These are phyloP conservation scores for Pyrgilauda ruficollis DNA, from an alignment of 2,113 vertebrate species.

Conservation along the genomic window DNA sequence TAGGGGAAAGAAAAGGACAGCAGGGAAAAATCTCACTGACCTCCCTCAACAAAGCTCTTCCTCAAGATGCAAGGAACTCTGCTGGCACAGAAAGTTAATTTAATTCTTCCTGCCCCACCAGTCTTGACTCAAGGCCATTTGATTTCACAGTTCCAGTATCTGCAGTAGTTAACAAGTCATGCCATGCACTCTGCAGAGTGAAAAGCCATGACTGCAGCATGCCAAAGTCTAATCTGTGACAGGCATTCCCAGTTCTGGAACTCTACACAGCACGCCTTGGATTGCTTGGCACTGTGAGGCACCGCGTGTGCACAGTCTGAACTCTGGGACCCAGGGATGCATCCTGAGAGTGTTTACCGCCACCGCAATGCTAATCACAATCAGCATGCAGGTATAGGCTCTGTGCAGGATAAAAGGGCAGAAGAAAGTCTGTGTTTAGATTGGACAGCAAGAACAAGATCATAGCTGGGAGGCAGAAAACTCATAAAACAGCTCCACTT, in stretches of 20 bases:
- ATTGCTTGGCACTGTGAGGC: background rate
- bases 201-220: background rate
- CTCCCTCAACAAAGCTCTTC: background rate
- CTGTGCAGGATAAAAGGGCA: background rate
- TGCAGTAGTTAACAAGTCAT: background rate
- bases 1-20: background rate
- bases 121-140: constrained; percentile 14
- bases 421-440: background rate
- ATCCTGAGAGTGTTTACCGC: background rate
- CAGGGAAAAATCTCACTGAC: background rate
- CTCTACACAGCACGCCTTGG: background rate
- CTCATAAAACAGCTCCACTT: background rate
- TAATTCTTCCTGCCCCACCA: constrained; percentile 22
- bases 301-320: background rate
- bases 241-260: background rate
- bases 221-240: background rate
- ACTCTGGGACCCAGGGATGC: background rate
- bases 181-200: background rate
- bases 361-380: background rate
- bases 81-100: background rate
- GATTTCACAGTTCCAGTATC: constrained; percentile 32
- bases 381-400: background rate
- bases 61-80: background rate
- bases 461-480: background rate
- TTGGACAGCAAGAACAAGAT: background rate